A percentile compares a stretch with the other conserved stretches of the same genome.
These are phyloP conservation scores for Creontiades dilutus DNA, from an alignment of 2,888 invertebrate genomes.

Conservation along the genomic window DNA sequence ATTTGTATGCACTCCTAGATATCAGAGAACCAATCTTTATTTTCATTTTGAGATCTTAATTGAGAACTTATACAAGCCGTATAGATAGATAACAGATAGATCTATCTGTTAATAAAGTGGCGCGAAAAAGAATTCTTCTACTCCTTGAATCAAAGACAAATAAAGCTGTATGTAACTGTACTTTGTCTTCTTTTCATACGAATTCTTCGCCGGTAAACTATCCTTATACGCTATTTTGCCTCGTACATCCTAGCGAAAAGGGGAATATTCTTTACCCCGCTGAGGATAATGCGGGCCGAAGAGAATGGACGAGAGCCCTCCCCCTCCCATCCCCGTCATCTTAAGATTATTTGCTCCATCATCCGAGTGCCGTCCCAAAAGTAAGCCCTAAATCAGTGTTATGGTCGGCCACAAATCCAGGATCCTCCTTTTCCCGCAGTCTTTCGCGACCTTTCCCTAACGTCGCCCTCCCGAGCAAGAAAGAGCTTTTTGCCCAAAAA, in stretches of 20 bases:
- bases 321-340: background rate
- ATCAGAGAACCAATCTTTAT: no score
- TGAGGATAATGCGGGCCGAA: slow-evolving; percentile 52
- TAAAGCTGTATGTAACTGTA: no score
- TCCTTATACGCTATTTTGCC: background rate
- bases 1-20: no score
- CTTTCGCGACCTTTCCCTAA: slow-evolving; percentile 43
- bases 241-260: background rate
- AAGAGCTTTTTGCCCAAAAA: slow-evolving; percentile 59
- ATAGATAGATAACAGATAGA: no score
- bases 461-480: slow-evolving; percentile 8
- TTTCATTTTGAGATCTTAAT: no score
- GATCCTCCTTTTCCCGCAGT: slow-evolving; percentile 8
- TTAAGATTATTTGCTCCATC: slow-evolving; percentile 68
- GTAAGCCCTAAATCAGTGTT: slow-evolving; percentile 72
- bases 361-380: slow-evolving; percentile 68
- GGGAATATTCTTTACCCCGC: background rate
- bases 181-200: no score
- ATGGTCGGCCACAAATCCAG: slow-evolving; percentile 72
- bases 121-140: no score
- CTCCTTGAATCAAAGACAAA: no score
- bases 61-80: no score
- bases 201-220: background rate
- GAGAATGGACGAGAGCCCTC: slow-evolving; percentile 37
- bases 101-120: no score